Conservation (phyloP, 1,140 invertebrate species). For the Nymphalis io region DNA sequence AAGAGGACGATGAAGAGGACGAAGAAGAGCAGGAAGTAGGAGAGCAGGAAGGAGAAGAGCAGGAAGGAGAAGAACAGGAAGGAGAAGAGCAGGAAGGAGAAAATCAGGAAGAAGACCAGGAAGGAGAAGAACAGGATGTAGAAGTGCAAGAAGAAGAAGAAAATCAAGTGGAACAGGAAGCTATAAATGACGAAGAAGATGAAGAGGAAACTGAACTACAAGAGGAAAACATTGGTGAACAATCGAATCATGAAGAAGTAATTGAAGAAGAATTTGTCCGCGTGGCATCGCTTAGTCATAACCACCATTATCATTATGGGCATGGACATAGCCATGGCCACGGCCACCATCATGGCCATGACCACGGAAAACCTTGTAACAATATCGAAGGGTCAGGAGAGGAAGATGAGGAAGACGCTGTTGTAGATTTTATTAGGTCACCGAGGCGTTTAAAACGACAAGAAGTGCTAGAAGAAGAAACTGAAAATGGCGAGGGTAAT, state of each 20-base stretch:
- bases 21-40: constrained; percentile 29
- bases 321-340: too few species aligned
- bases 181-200: constrained; percentile 8
- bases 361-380: neutral
- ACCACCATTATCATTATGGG: too few species aligned
- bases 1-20: constrained; percentile 18
- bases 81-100: constrained; percentile 5
- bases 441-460: constrained; percentile 20
- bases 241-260: too few species aligned
- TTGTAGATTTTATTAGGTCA: constrained; percentile 38
- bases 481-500: constrained; percentile 22
- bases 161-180: constrained; percentile 4
- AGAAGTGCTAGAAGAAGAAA: constrained; percentile 37
- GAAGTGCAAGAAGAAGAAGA: constrained; percentile 16
- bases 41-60: constrained; percentile 2
- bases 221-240: neutral
- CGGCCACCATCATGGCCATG: too few species aligned
- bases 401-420: constrained; percentile 40
- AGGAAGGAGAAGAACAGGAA: constrained; percentile 8
- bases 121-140: constrained; percentile 5
- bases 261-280: too few species aligned
- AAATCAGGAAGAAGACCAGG: constrained; percentile 1
- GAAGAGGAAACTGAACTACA: constrained; percentile 11
- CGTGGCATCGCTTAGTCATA: too few species aligned
- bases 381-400: constrained; percentile 46